Conservation (phyloP, 2,888 invertebrate species). For the Colletes collaris region DNA sequence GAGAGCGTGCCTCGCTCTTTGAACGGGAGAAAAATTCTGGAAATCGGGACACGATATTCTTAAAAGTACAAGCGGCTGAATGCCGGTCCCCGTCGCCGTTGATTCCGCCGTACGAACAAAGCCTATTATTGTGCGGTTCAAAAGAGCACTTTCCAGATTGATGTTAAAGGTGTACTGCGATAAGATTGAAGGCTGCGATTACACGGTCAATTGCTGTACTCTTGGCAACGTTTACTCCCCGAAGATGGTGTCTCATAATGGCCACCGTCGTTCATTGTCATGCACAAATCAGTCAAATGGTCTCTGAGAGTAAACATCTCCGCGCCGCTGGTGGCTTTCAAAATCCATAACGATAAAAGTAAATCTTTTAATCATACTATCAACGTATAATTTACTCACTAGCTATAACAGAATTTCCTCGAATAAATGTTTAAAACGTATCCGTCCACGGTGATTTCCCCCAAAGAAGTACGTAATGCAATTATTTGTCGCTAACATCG, state of each 20-base stretch:
- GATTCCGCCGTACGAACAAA: conserved; percentile 46
- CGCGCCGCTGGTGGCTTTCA: too few species aligned
- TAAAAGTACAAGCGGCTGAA: conserved; percentile 31
- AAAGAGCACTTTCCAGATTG: conserved; percentile 73
- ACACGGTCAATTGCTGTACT: conserved; percentile 35
- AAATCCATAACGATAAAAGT: too few species aligned
- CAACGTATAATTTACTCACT: neutral
- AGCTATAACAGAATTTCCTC: neutral
- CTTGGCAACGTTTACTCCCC: conserved; percentile 15
- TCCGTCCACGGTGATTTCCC: neutral
- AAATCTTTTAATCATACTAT: too few species aligned
- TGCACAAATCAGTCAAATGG: neutral
- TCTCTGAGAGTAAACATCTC: neutral
- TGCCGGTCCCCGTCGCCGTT: conserved; percentile 20
- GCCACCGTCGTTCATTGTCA: neutral
- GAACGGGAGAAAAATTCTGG: conserved; percentile 27
- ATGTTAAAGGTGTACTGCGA: conserved; percentile 67
- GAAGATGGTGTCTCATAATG: neutral
- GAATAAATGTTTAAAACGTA: neutral
- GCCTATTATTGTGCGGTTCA: conserved; percentile 64
- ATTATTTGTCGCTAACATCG: neutral
- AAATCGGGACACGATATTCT: conserved; percentile 40
- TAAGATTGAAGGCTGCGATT: conserved; percentile 40
- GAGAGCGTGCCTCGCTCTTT: conserved; percentile 3
- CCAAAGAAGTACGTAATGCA: neutral